Evolutionary conservation across 1,140 invertebrate genomes (phyloP).

Genomic region (Bombus balteatus): DNA sequence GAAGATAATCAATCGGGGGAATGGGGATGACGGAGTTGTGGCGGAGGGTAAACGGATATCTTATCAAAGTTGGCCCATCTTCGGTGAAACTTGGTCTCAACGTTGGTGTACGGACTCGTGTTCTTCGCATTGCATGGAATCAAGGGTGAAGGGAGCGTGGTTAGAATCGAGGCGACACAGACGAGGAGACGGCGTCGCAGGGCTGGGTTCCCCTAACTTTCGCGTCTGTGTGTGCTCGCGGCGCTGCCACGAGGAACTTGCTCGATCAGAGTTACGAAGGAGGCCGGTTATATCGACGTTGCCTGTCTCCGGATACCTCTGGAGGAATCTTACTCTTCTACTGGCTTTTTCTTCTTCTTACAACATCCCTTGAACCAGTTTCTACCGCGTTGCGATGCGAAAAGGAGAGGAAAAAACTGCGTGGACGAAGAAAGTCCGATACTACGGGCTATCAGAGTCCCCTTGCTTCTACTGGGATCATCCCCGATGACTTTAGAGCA

Average conservation of each 20-base stretch:
- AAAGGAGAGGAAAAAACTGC: no score
- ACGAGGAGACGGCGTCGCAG: not conserved
- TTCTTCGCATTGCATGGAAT: constrained; percentile 28
- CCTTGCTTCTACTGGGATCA: constrained; percentile 4
- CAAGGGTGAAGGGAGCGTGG: not conserved
- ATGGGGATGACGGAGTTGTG: constrained; percentile 21
- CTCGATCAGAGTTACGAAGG: constrained; percentile 77
- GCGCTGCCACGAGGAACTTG: constrained; percentile 73
- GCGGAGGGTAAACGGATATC: constrained; percentile 78
- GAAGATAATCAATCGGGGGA: constrained; percentile 80
- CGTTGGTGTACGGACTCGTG: constrained; percentile 21
- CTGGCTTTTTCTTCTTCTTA: not conserved
- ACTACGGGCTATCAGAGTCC: not conserved
- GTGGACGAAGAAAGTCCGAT: not conserved
- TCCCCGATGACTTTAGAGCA: constrained; percentile 25
- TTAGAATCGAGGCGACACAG: not conserved
- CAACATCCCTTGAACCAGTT: not conserved
- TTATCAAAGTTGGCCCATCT: constrained; percentile 81
- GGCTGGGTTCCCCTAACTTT: constrained; percentile 53
- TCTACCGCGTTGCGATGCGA: not conserved
- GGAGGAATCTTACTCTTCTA: constrained; percentile 37
- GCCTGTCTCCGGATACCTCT: constrained; percentile 50
- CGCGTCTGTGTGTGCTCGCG: constrained; percentile 61
- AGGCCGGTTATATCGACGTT: constrained; percentile 53
- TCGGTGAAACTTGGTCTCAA: constrained; percentile 71